Conservation (phyloP, 1,140 invertebrate genomes). For the Eufriesea mexicana region DNA sequence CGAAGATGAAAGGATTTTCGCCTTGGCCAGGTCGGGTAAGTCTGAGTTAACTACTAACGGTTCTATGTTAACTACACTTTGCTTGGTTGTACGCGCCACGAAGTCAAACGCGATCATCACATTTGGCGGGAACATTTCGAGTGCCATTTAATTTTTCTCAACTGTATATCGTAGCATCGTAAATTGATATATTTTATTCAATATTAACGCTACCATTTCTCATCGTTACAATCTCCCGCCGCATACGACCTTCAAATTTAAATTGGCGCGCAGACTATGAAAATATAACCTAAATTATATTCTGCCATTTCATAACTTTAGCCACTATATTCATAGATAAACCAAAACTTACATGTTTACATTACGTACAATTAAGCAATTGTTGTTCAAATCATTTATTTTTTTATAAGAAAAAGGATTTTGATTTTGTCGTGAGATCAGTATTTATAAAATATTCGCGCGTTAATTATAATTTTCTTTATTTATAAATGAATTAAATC, state of each 20-base stretch:
- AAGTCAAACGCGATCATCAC: slow-evolving; percentile 54
- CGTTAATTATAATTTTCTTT: slow-evolving; percentile 2
- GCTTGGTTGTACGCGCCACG: slow-evolving; percentile 59
- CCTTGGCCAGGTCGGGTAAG: slow-evolving; percentile 96
- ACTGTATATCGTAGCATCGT: not conserved
- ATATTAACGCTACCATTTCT: slow-evolving; percentile 32
- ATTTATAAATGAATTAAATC: not conserved
- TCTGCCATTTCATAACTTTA: slow-evolving; percentile 26
- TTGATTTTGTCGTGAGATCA: not conserved
- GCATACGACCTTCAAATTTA: slow-evolving; percentile 77
- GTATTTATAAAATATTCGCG: not conserved
- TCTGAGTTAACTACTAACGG: slow-evolving; percentile 71
- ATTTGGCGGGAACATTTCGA: slow-evolving; percentile 65
- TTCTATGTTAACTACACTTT: slow-evolving; percentile 55
- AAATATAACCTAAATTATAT: slow-evolving; percentile 77
- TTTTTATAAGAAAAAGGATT: not conserved
- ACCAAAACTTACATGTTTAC: slow-evolving; percentile 14
- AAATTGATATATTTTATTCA: slow-evolving; percentile 18
- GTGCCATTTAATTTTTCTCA: not conserved
- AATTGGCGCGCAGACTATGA: slow-evolving; percentile 77
- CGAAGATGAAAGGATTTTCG: slow-evolving; percentile 97
- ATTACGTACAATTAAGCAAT: not conserved
- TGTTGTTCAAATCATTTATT: not conserved
- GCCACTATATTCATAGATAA: not conserved
- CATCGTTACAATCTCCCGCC: slow-evolving; percentile 70